Evolutionary conservation across 2,113 vertebrate genomes (phyloP).

Genomic region (Ranitomeya variabilis): DNA sequence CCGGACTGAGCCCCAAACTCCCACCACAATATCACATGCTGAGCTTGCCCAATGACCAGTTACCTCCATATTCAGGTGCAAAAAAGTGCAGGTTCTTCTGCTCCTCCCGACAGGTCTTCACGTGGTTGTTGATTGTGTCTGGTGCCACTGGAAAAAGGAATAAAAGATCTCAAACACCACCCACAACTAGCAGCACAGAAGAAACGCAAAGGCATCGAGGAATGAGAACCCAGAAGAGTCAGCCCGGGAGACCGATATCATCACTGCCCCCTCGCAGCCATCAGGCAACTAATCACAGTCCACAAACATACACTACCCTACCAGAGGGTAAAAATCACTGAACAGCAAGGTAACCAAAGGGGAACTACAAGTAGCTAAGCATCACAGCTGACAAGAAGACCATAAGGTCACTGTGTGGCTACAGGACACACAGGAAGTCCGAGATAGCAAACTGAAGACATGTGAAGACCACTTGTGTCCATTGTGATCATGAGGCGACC

Average conservation of each 20-base stretch:
- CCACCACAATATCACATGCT: background rate
- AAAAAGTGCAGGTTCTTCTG: conserved; percentile 99
- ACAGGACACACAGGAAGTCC: background rate
- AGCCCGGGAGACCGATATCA: background rate
- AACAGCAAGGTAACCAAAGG: no score
- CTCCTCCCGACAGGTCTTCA: conserved; percentile 97
- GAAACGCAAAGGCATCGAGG: background rate
- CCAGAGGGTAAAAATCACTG: no score
- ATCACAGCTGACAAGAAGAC: no score
- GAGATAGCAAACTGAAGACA: background rate
- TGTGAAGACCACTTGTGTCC: background rate
- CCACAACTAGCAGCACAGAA: background rate
- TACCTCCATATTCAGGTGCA: conserved; percentile 97
- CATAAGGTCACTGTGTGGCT: no score
- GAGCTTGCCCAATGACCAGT: background rate
- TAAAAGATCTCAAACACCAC: background rate
- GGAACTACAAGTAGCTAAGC: no score
- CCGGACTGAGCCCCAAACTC: no score
- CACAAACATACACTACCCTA: no score
- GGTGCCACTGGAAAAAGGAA: conserved; percentile 82
- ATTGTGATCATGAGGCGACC: background rate
- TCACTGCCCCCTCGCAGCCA: background rate
- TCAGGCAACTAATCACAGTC: background rate
- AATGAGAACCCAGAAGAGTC: background rate
- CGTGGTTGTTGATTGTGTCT: conserved; percentile 98